Evolutionary conservation across 2,888 invertebrate genomes (phyloP).

Genomic region (Lochmaea crataegi): DNA sequence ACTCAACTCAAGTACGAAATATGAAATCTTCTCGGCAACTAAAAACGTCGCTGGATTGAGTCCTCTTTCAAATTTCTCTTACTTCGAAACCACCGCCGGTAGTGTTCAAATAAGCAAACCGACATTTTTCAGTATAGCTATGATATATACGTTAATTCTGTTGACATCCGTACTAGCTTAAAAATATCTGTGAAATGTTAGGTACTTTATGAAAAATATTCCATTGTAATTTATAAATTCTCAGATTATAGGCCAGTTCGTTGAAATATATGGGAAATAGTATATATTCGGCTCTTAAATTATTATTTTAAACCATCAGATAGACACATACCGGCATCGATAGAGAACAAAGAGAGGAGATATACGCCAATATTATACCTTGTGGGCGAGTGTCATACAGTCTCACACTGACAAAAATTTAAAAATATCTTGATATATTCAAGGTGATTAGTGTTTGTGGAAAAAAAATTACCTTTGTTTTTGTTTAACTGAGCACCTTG

Average conservation of each 20-base stretch:
- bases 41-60: slow-evolving; percentile 69
- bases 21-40: slow-evolving; percentile 69
- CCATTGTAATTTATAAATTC: slow-evolving; percentile 14
- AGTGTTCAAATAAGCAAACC: slow-evolving; percentile 33
- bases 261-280: background rate
- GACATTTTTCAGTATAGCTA: slow-evolving; percentile 27
- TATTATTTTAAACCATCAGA: too few relatives aligned
- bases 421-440: too few relatives aligned
- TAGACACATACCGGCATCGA: too few relatives aligned
- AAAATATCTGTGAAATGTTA: slow-evolving; percentile 32
- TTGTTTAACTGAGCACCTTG: too few relatives aligned
- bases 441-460: too few relatives aligned
- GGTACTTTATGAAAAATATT: slow-evolving; percentile 34
- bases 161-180: slow-evolving; percentile 34
- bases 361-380: too few relatives aligned
- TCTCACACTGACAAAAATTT: too few relatives aligned
- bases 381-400: too few relatives aligned
- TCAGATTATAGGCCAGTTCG: background rate
- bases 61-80: slow-evolving; percentile 57
- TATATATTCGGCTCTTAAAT: background rate
- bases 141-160: slow-evolving; percentile 34
- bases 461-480: too few relatives aligned
- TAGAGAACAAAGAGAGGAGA: too few relatives aligned
- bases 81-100: slow-evolving; percentile 51
- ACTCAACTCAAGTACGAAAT: slow-evolving; percentile 67